Evolutionary conservation across 2,888 invertebrate genomes (phyloP).

Genomic region (Agrochola lota): DNA sequence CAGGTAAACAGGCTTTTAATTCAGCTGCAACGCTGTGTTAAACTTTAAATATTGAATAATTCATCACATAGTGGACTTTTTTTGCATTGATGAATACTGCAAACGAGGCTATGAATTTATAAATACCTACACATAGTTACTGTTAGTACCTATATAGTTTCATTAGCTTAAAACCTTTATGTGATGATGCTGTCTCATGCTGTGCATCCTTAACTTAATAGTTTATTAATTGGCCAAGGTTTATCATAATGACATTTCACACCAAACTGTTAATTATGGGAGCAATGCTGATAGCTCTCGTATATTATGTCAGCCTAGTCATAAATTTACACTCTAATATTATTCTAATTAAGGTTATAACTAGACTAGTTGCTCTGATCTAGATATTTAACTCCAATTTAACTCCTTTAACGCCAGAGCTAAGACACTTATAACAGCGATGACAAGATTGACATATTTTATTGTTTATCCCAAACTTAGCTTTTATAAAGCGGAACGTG

Average conservation of each 20-base stretch:
- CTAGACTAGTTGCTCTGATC: conserved; percentile 9
- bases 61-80: background rate
- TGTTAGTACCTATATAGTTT: background rate
- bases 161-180: conserved; percentile 33
- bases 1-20: background rate
- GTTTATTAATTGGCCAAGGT: background rate
- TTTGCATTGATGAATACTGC: background rate
- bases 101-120: background rate
- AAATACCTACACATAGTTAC: background rate
- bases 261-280: conserved; percentile 12
- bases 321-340: conserved; percentile 13
- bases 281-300: conserved; percentile 7
- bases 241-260: conserved; percentile 10
- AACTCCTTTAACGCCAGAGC: background rate
- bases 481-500: background rate
- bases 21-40: background rate
- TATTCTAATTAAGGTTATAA: conserved; percentile 35
- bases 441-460: background rate
- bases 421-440: background rate
- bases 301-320: conserved; percentile 34
- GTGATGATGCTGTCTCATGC: conserved; percentile 6
- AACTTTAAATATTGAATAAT: background rate
- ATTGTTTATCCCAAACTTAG: background rate
- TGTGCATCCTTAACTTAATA: conserved; percentile 9
- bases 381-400: background rate